phyloP scores from a whole-genome alignment of 2,797 vertebrate species.

The Zenarchopterus dispar region DNA sequence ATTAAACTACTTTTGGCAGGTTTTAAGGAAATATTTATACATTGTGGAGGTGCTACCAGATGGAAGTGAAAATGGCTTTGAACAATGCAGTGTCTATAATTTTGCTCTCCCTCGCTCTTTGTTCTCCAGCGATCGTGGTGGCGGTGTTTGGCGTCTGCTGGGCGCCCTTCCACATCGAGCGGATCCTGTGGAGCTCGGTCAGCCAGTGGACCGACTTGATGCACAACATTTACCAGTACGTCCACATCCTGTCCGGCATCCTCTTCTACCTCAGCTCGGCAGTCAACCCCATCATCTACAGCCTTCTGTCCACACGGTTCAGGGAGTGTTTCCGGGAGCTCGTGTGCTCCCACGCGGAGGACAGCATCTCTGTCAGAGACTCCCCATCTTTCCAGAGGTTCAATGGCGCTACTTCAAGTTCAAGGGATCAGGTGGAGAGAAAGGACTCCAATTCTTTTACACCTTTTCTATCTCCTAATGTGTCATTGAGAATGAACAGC shows the following conservation, averaged over 20 bases:
- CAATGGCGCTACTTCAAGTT: slow-evolving; percentile 23
- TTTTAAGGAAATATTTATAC: neutral
- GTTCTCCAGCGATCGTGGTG: slow-evolving; percentile 80
- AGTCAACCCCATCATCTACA: slow-evolving; percentile 86
- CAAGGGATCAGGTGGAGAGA: slow-evolving; percentile 28
- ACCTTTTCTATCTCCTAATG: slow-evolving; percentile 56
- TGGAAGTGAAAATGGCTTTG: neutral
- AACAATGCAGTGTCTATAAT: neutral
- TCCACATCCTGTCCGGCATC: slow-evolving; percentile 84
- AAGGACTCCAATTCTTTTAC: slow-evolving; percentile 44
- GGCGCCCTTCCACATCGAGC: slow-evolving; percentile 86
- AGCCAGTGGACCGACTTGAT: slow-evolving; percentile 85
- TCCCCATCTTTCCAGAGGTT: slow-evolving; percentile 68
- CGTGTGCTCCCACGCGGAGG: slow-evolving; percentile 67
- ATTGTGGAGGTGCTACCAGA: neutral
- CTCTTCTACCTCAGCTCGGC: slow-evolving; percentile 87
- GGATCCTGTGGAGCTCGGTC: slow-evolving; percentile 85
- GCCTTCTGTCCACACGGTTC: slow-evolving; percentile 84
- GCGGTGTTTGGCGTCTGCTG: slow-evolving; percentile 85
- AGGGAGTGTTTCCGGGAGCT: slow-evolving; percentile 82
- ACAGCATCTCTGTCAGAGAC: slow-evolving; percentile 63
- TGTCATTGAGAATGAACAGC: slow-evolving; percentile 45
- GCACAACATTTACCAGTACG: slow-evolving; percentile 82
- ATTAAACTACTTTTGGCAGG: too few relatives aligned
- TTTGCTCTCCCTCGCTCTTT: slow-evolving; percentile 24